Evolutionary conservation across 2,113 vertebrate species (phyloP), one percentile per base, ranked within the genome.

Genomic region (Grammatotria lemairii): DNA sequence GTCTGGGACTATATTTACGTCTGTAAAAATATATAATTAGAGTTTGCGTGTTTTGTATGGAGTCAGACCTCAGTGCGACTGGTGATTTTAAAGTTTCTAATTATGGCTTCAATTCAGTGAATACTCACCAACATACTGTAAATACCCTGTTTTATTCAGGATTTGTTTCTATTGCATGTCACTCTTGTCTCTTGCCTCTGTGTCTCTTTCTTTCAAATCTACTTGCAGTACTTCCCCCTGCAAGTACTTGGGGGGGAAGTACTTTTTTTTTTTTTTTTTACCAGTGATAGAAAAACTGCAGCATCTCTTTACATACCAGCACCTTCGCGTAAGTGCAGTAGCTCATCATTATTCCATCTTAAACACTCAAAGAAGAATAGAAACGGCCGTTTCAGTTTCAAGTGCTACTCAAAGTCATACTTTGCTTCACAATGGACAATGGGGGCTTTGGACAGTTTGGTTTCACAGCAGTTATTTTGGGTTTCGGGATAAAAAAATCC

Each of bases 301-400:
- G 35, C 83, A 80, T 90, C 80, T 79, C 58, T 60, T 68, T 70
- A 68, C 68, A 84, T 84, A 87, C 82, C 80, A 85, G 78, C 85
- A 86, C 53, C 78, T 87, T 86, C 73, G 28, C 28, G 1, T 21
- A 16, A 79, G 11, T n/a, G 19, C 78, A 79, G 58, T 65, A 70
- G 38, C 51, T 51, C 21, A 16, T 84, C 14, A 11, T 83, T 55
- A 58, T 84, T 49, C 65, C 63, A 55, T 58, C 8, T 14, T 47
- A 84, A 79, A 49, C 38, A 42, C 53, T 65, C 45, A 9, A 7
- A 60, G 8, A 75, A 79, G 70, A 60, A 38, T 23, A n/a, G 40
- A 54, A 82, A 49, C 1, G 2, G 5, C 21, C 4, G 6, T 57
- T 17, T 83, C 14, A 57, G 40, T 82, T 84, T 82, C 73, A 73